These are phyloP conservation scores for Trichonephila clavipes DNA, from an alignment of 1,140 invertebrate genomes.

Conservation along the genomic window DNA sequence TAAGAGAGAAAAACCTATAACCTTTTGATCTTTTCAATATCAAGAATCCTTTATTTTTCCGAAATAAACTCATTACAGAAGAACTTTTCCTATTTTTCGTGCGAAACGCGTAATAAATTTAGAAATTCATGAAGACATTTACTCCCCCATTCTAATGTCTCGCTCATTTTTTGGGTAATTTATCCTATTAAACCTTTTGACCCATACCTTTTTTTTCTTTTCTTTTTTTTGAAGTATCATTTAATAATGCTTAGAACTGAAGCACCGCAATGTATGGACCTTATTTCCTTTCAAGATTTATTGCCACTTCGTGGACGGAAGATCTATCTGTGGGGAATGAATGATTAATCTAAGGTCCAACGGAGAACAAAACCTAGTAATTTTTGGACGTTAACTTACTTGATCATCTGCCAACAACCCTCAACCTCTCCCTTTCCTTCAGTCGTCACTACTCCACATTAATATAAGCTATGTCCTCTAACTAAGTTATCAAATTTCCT, in stretches of 20 bases:
- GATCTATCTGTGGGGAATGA: constrained; percentile 40
- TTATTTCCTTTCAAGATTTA: constrained; percentile 31
- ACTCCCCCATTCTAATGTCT: neutral
- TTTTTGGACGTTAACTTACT: constrained; percentile 53
- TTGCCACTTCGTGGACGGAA: constrained; percentile 21
- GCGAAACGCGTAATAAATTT: constrained; percentile 12
- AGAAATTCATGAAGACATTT: constrained; percentile 35
- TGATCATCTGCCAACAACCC: constrained; percentile 36
- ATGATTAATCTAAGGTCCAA: constrained; percentile 33
- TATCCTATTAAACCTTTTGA: constrained; percentile 31
- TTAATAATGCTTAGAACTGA: neutral
- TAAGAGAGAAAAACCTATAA: neutral
- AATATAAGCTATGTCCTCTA: constrained; percentile 25
- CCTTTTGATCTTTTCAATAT: neutral
- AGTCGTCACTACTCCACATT: constrained; percentile 17
- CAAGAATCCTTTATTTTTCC: neutral
- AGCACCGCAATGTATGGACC: constrained; percentile 2
- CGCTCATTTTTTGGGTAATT: constrained; percentile 52
- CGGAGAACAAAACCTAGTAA: constrained; percentile 54
- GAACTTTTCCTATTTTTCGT: neutral
- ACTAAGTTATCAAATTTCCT: constrained; percentile 42
- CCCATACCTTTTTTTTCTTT: neutral
- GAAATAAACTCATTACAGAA: neutral
- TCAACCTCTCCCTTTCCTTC: neutral
- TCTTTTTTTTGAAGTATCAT: neutral